Evolutionary conservation across 2,888 invertebrate species (phyloP), one percentile per base, ranked within the genome.

Genomic region (Periphyllus acericola): DNA sequence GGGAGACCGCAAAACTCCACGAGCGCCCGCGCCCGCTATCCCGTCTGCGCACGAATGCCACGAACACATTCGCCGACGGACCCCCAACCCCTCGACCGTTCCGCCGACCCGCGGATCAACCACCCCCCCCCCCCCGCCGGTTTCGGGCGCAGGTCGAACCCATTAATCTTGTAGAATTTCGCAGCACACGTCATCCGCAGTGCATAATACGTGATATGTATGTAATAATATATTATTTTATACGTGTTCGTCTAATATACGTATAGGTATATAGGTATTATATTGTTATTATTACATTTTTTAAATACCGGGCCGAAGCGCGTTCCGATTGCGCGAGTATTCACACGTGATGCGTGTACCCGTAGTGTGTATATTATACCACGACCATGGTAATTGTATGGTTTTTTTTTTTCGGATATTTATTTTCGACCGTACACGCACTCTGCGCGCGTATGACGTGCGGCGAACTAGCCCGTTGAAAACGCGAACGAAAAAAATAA

Each of bases 81-180:
- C 29, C 81, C 14, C 19, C 82, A 19, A 2, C 29, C 6, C 40
- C 8, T 6, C 36, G 36, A 36, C 36, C 66, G 14, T 25, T 29
- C 83, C 9, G 29, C 75, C 6, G 14, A 6, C 5, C 40, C 3
- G 21, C n/a, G 21, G 55, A 60, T 25, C 21, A 21, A 60, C 60
- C 0, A 0, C 36, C 32, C 60, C 36, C 66, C 66, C 25, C 29
- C 36, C 75, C 21, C 60, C n/a, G 40, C 40, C 55, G 75, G 46
- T 78, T 84, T 71, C 71, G 32, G 85, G 46, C 46, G 1, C 78
- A 52, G 66, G 68, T 74, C 83, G 34, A 55, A 4, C 71, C 86
- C 86, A 86, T 86, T 86, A 86, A 86, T 86, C 79, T 86, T 36
- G 68, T 71, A 25, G 71, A 79, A 85, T 83, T 74, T 74, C 55